phyloP scores from a whole-genome alignment of 53 echinoderm and acorn worm species.

The Echinarachnius parma region DNA sequence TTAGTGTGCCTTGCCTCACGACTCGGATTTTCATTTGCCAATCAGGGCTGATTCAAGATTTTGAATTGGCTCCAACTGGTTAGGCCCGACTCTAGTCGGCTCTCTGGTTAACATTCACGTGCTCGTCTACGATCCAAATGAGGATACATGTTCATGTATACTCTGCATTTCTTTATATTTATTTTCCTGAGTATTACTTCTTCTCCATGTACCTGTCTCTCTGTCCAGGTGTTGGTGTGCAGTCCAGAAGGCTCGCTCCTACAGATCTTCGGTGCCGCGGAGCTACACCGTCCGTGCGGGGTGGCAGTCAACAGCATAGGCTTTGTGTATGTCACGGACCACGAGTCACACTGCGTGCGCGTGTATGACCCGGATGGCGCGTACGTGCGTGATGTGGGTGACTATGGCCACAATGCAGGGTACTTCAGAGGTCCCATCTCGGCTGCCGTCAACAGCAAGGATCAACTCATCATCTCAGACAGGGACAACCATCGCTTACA shows the following conservation, averaged over 20 bases:
- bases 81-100: too few species aligned
- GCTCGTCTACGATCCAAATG: too few species aligned
- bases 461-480: conserved; percentile 89
- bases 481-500: conserved; percentile 87
- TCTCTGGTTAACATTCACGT: too few species aligned
- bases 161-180: too few species aligned
- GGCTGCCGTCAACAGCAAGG: conserved; percentile 77
- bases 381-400: conserved; percentile 69
- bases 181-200: too few species aligned
- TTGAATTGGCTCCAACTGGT: too few species aligned
- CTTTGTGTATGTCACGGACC: conserved; percentile 79
- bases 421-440: conserved; percentile 86
- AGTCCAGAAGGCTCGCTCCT: conserved; percentile 71
- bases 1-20: too few species aligned
- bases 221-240: conserved; percentile 86
- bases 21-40: too few species aligned
- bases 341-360: conserved; percentile 68
- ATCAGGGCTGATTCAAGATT: too few species aligned
- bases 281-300: conserved; percentile 80
- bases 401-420: conserved; percentile 66
- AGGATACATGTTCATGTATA: too few species aligned
- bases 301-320: conserved; percentile 86
- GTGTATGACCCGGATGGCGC: conserved; percentile 66
- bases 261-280: conserved; percentile 63
- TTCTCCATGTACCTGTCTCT: too few species aligned